Base-by-base conservation (phyloP, 1,140 invertebrate species). In the Drosophila paulistorum region DNA sequence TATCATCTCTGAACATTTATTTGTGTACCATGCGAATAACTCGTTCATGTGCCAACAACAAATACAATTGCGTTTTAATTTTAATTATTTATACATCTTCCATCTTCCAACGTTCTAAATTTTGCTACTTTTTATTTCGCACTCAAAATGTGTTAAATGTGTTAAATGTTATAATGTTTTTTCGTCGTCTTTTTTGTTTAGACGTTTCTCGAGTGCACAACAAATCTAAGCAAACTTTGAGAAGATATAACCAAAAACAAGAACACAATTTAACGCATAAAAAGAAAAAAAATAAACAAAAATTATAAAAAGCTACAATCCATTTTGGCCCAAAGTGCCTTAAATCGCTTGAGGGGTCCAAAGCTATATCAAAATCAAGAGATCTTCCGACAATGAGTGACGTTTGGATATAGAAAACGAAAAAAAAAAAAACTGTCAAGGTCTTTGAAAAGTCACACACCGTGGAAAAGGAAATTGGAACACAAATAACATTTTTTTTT, bases 61-160 rank as follows among this genome's bases (percentile, higher is more conserved):
- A 87, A 68, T 71, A 87, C 71, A 87, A 86, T 87, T 86, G 82
- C 83, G 83, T 79, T 76, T 83, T 82, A 77, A 82, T 86, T 85
- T 82, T 68, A 82, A 87, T 87, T 81, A 81, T 74, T 70, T 55
- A n/a, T 57, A 55, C 41, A 57, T 64, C 59, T 48, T 42, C 26
- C 45, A 17, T 11, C 23, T 23, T 26, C 3, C 67, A 63, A 77
- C 64, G 68, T 73, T 83, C 69, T 81, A 84, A 30, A 58, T 73
- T 64, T 75, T 51, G 33, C 33, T 41, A 65, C 54, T 72, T 77
- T 77, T 23, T 48, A 45, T 62, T 64, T 75, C 54, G 75, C 57
- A 64, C 51, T 61, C 68, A 65, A 86, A 85, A 81, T 81, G 82
- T 86, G 79, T 78, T 81, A 39, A 39, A 39, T 39, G 37, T 39